Percentiles rank a stretch among this genome's conserved stretches.
Conservation (phyloP, 2,888 invertebrate species). For the Mallateleia sp. region DNA sequence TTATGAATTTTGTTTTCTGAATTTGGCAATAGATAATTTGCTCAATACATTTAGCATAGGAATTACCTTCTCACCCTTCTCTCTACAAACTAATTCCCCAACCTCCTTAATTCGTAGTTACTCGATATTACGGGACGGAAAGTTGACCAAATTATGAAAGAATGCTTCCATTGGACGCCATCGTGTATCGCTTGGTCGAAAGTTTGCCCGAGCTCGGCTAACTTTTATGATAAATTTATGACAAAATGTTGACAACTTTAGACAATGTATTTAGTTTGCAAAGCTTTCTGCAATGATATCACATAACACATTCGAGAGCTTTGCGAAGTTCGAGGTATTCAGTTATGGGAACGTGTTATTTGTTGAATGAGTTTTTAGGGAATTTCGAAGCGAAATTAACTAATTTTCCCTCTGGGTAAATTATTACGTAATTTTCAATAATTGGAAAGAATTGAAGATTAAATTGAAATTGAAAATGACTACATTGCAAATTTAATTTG, state of each 20-base stretch:
- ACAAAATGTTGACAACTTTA: constrained; percentile 50
- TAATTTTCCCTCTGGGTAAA: no score
- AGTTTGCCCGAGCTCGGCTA: constrained; percentile 8
- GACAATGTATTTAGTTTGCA: constrained; percentile 34
- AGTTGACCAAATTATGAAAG: constrained; percentile 43
- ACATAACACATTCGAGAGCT: constrained; percentile 14
- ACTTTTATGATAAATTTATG: constrained; percentile 48
- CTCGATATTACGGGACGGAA: constrained; percentile 23
- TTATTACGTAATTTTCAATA: no score
- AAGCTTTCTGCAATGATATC: constrained; percentile 23
- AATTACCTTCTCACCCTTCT: no score
- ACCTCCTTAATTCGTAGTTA: no score
- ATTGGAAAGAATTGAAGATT: no score
- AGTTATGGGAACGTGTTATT: neutral
- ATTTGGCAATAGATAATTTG: no score
- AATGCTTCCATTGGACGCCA: constrained; percentile 32
- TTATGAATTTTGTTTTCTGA: no score
- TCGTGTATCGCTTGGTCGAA: constrained; percentile 17
- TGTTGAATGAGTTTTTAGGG: neutral
- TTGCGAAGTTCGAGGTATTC: neutral
- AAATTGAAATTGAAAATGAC: no score
- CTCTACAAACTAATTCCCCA: no score
- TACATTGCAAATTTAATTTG: no score
- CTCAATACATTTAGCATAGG: no score
- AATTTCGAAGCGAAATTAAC: no score